These are phyloP conservation scores for Ormyrus pomaceus DNA, from an alignment of 2,888 invertebrate genomes.

Conservation along the genomic window DNA sequence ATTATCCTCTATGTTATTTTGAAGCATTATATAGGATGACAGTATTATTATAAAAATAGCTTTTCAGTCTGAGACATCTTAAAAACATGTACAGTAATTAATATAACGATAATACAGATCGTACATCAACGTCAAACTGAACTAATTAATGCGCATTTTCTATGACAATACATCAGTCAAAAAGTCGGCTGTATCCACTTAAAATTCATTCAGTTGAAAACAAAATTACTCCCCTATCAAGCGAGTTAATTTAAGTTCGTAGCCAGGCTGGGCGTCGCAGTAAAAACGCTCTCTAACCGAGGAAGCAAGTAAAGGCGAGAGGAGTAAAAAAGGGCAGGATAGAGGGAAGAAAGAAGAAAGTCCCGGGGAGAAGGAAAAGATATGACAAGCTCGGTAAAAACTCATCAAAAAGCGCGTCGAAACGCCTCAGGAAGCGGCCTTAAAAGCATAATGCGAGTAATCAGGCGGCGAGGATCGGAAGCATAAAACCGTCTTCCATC, in stretches of 20 bases:
- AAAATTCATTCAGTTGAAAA: conserved; percentile 48
- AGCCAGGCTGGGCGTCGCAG: background rate
- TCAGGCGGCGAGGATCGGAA: conserved; percentile 45
- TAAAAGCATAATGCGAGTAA: conserved; percentile 47
- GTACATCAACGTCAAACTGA: conserved; percentile 1
- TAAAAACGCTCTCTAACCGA: conserved; percentile 8
- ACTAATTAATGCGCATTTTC: background rate
- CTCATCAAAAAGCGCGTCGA: conserved; percentile 12
- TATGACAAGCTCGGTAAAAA: conserved; percentile 16
- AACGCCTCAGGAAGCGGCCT: conserved; percentile 3
- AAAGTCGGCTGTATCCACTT: conserved; percentile 20
- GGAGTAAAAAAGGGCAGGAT: no score
- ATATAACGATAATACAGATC: background rate
- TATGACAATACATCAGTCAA: conserved; percentile 18
- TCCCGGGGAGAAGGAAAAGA: background rate
- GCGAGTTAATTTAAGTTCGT: conserved; percentile 48
- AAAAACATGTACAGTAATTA: no score
- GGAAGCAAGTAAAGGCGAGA: background rate
- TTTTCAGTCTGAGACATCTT: no score
- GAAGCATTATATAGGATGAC: no score
- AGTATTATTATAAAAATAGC: no score
- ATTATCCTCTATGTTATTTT: no score
- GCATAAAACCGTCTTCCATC: conserved; percentile 35
- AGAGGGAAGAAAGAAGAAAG: background rate
- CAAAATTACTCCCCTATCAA: conserved; percentile 21